Evolutionary conservation across 1,140 invertebrate species (phyloP).

Genomic region (Leptopilina clavipes): DNA sequence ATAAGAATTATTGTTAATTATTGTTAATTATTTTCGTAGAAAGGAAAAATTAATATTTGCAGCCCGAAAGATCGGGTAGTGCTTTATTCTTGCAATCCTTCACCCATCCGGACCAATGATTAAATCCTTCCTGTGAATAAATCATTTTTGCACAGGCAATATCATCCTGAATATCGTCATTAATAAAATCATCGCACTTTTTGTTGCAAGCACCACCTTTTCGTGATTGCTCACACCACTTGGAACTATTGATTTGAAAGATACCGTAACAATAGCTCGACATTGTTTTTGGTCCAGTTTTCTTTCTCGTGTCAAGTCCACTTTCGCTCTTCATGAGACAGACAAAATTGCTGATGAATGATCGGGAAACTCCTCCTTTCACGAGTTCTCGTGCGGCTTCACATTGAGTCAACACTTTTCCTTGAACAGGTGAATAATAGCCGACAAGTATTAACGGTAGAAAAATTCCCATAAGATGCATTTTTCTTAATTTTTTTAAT

Average conservation of each 20-base stretch:
- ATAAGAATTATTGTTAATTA: too few species aligned
- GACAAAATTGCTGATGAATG: conserved; percentile 75
- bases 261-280: conserved; percentile 81
- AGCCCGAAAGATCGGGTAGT: conserved; percentile 75
- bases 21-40: too few species aligned
- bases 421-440: conserved; percentile 32
- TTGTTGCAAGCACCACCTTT: conserved; percentile 81
- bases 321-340: conserved; percentile 84
- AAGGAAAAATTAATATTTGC: conserved; percentile 51
- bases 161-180: conserved; percentile 83
- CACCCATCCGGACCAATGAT: conserved; percentile 81
- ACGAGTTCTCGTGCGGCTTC: conserved; percentile 62
- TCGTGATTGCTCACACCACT: conserved; percentile 81
- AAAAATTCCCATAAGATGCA: background rate
- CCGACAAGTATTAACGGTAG: background rate
- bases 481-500: background rate
- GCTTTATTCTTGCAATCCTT: conserved; percentile 81
- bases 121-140: conserved; percentile 79
- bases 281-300: conserved; percentile 79
- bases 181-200: conserved; percentile 80
- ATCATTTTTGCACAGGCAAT: conserved; percentile 81
- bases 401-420: conserved; percentile 61
- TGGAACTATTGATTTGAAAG: conserved; percentile 84
- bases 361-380: conserved; percentile 56
- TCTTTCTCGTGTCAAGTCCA: conserved; percentile 78